Evolutionary conservation across 2,888 invertebrate genomes (phyloP).

Genomic region (Danaus chrysippus): DNA sequence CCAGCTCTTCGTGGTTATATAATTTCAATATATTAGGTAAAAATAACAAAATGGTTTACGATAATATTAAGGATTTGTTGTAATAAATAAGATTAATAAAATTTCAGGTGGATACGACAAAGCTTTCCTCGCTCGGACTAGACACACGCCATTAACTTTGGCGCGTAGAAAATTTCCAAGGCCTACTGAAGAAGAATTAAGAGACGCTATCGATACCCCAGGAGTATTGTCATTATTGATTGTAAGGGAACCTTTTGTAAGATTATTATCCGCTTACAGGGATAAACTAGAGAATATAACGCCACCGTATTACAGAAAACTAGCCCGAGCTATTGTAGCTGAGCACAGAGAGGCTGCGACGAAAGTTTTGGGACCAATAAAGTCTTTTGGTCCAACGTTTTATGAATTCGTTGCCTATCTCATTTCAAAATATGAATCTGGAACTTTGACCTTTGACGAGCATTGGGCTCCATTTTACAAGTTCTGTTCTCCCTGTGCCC

Average conservation of each 20-base stretch:
- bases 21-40: constrained; percentile 86
- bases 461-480: constrained; percentile 83
- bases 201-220: constrained; percentile 77
- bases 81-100: constrained; percentile 9
- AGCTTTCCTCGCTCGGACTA: constrained; percentile 77
- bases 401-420: constrained; percentile 85
- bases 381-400: constrained; percentile 80
- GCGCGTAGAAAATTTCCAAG: constrained; percentile 84
- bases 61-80: constrained; percentile 4
- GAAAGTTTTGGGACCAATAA: constrained; percentile 53
- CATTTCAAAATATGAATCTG: constrained; percentile 77
- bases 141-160: constrained; percentile 82
- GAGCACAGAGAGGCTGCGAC: constrained; percentile 73
- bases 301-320: constrained; percentile 83
- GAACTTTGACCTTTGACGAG: constrained; percentile 77
- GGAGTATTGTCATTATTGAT: constrained; percentile 83
- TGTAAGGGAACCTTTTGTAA: constrained; percentile 86
- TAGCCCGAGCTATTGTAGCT: constrained; percentile 82
- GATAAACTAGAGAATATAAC: constrained; percentile 86
- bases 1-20: constrained; percentile 89
- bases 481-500: constrained; percentile 82
- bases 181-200: constrained; percentile 80
- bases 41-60: constrained; percentile 28
- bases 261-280: constrained; percentile 84
- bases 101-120: constrained; percentile 79